phyloP scores from a whole-genome alignment of 2,113 vertebrate species.

The Hystrix brachyura region DNA sequence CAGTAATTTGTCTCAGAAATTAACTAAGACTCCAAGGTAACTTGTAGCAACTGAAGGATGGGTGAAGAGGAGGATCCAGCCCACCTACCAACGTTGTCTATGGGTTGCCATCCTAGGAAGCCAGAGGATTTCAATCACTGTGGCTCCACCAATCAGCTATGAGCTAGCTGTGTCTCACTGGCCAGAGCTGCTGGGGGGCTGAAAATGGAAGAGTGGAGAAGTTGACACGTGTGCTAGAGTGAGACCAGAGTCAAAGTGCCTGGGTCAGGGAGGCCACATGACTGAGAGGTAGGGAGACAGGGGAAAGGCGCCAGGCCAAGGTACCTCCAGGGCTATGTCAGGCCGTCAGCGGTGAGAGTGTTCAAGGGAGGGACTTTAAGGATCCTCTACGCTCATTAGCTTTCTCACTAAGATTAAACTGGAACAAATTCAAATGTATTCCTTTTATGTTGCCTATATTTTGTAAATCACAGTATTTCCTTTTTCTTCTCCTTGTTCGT shows the following conservation, averaged over 20 bases:
- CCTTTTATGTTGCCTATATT: constrained; percentile 58
- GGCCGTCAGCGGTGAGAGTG: not conserved
- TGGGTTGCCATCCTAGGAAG: not conserved
- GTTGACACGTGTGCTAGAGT: constrained; percentile 8
- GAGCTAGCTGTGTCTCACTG: constrained; percentile 15
- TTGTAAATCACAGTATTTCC: constrained; percentile 51
- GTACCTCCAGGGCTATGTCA: not conserved
- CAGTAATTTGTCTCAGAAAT: not conserved
- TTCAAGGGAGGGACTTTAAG: not conserved
- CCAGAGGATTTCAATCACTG: not conserved
- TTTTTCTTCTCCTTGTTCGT: constrained; percentile 27
- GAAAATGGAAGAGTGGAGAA: constrained; percentile 9
- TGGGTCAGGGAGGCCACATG: not conserved
- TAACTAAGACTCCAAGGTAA: not conserved
- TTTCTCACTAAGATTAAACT: constrained; percentile 42
- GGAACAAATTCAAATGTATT: constrained; percentile 27
- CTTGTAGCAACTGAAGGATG: not conserved
- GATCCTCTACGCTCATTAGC: not conserved
- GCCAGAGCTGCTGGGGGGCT: not conserved
- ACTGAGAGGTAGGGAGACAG: not conserved
- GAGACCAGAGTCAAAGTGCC: not conserved
- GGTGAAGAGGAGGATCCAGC: not conserved
- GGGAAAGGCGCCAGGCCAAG: not conserved
- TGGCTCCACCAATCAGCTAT: not conserved
- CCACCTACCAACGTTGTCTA: not conserved